Conservation (phyloP, 2,888 invertebrate genomes). For the Chloroclysta siterata region DNA sequence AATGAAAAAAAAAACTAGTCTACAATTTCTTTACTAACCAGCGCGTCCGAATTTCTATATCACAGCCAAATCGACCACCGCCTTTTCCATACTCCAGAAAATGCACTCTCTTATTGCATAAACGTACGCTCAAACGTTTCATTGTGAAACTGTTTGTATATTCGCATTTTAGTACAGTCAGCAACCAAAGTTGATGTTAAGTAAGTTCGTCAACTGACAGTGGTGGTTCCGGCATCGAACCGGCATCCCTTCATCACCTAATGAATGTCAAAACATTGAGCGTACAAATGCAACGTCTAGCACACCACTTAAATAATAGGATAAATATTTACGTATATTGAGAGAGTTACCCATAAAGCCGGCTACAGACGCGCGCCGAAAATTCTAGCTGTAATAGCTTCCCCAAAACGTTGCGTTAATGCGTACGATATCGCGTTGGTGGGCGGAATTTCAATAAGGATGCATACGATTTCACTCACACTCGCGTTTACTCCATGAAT, state of each 20-base stretch:
- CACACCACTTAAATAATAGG: slow-evolving; percentile 14
- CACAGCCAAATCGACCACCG: slow-evolving; percentile 77
- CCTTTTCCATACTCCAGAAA: slow-evolving; percentile 36
- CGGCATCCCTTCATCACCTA: too few species aligned
- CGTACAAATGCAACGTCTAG: slow-evolving; percentile 12
- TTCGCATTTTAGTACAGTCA: too few species aligned
- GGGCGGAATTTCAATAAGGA: too few species aligned
- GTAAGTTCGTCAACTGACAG: too few species aligned
- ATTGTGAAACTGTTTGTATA: background rate
- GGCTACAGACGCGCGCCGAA: slow-evolving; percentile 2
- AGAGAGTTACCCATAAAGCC: slow-evolving; percentile 20
- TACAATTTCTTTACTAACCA: slow-evolving; percentile 34
- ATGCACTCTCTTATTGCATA: slow-evolving; percentile 4
- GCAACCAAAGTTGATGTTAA: too few species aligned
- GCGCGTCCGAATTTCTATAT: slow-evolving; percentile 53
- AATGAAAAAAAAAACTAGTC: too few species aligned
- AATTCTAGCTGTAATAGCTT: background rate
- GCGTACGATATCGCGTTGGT: background rate
- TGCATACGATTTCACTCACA: background rate
- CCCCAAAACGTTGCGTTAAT: background rate
- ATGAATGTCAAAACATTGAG: slow-evolving; percentile 9
- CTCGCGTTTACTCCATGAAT: too few species aligned
- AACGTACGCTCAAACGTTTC: slow-evolving; percentile 13
- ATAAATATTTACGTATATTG: slow-evolving; percentile 31
- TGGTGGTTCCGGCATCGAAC: too few species aligned